Evolutionary conservation across 37 sponge, comb jelly and placozoan genomes (phyloP).

Genomic region (Cliona cf. orientalis): DNA sequence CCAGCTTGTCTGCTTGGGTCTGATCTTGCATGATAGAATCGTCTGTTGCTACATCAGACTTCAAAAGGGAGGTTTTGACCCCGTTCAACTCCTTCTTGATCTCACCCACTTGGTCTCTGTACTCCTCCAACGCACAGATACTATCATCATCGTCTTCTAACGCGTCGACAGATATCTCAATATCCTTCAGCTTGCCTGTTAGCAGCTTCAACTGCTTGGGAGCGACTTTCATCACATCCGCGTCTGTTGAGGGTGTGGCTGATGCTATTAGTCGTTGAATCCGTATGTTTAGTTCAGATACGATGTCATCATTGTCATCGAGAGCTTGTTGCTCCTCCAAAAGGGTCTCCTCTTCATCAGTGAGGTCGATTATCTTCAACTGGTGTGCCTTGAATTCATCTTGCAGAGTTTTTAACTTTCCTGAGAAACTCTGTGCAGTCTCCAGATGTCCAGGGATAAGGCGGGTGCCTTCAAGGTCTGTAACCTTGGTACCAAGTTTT

Average conservation of each 20-base stretch:
- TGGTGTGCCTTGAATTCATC: slow-evolving; percentile 17
- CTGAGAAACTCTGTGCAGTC: not conserved
- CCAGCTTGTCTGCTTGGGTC: not conserved
- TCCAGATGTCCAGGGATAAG: slow-evolving; percentile 17
- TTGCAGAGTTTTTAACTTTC: slow-evolving; percentile 21
- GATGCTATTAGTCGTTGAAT: not conserved
- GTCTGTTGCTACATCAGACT: slow-evolving; percentile 1
- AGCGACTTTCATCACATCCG: not conserved
- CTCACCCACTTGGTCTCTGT: slow-evolving; percentile 10
- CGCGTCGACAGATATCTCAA: not conserved
- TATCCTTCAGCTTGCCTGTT: not conserved
- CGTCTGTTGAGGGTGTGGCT: not conserved
- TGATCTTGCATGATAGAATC: slow-evolving; percentile 10
- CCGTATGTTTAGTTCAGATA: slow-evolving; percentile 2
- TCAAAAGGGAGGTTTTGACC: not conserved
- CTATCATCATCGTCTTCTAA: not conserved
- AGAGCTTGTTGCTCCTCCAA: slow-evolving; percentile 20
- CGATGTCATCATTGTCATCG: slow-evolving; percentile 19
- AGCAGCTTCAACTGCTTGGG: not conserved
- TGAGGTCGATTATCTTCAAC: slow-evolving; percentile 10
- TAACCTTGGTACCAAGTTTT: slow-evolving; percentile 25
- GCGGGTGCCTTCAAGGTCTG: slow-evolving; percentile 23
- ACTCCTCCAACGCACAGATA: not conserved
- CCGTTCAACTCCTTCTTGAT: not conserved
- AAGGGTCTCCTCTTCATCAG: slow-evolving; percentile 6